These are phyloP conservation scores for Embiotoca jacksoni DNA, from an alignment of 2,113 vertebrate genomes.

Conservation along the genomic window DNA sequence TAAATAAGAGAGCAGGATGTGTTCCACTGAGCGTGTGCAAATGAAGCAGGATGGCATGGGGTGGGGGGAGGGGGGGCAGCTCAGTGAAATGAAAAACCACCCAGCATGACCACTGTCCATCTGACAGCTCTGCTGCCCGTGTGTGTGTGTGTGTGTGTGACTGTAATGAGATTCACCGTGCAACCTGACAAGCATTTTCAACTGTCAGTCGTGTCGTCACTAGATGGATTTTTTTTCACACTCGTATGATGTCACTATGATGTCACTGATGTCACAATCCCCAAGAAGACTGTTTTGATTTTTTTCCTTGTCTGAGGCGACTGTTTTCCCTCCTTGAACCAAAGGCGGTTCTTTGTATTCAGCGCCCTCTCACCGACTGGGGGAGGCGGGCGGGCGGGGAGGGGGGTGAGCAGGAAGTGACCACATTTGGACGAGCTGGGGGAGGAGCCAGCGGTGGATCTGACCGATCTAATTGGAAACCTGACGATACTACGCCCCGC, in stretches of 20 bases:
- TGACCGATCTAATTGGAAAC: too few species aligned
- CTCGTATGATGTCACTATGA: too few species aligned
- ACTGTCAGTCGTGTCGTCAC: background rate
- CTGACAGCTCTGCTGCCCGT: constrained; percentile 51
- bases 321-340: constrained; percentile 54
- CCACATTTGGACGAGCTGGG: too few species aligned
- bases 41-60: constrained; percentile 53
- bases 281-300: too few species aligned
- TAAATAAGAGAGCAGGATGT: constrained; percentile 5
- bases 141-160: constrained; percentile 28
- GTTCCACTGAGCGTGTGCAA: background rate
- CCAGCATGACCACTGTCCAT: constrained; percentile 73
- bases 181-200: constrained; percentile 19
- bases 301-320: constrained; percentile 25
- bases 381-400: constrained; percentile 21
- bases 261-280: too few species aligned
- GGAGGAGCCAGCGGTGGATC: too few species aligned
- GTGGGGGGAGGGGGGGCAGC: constrained; percentile 33
- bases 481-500: too few species aligned
- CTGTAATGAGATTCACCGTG: constrained; percentile 37
- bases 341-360: constrained; percentile 74
- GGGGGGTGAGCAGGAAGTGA: constrained; percentile 61
- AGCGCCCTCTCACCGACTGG: constrained; percentile 51
- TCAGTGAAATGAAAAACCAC: constrained; percentile 69
- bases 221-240: constrained; percentile 12